Evolutionary conservation across 2,888 invertebrate species (phyloP).

Genomic region (Amphiduros pacificus): DNA sequence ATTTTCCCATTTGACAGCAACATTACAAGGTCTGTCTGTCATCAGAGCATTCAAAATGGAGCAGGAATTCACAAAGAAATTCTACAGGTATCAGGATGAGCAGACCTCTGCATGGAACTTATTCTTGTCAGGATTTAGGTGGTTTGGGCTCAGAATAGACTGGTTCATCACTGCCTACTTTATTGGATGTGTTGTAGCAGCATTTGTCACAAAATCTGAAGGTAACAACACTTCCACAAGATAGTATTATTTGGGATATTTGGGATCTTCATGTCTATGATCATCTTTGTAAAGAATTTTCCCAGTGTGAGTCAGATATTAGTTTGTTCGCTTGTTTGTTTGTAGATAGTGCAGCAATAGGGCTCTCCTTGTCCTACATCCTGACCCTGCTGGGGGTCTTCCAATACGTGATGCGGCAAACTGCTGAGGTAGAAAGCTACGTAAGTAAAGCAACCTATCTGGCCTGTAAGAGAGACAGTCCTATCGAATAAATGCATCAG

Average conservation of each 20-base stretch:
- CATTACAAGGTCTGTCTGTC: slow-evolving; percentile 85
- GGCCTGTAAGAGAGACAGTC: too few relatives aligned
- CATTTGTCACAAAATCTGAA: not conserved
- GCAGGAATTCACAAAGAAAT: not conserved
- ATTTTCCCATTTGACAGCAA: slow-evolving; percentile 88
- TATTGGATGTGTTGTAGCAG: not conserved
- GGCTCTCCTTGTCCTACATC: not conserved
- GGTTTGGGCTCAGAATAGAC: not conserved
- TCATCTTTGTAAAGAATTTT: too few relatives aligned
- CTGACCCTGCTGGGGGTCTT: not conserved
- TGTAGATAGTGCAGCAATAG: not conserved
- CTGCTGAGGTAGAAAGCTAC: not conserved
- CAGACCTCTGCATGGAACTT: not conserved
- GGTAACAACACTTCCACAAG: too few relatives aligned
- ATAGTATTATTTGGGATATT: too few relatives aligned
- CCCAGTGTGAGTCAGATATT: too few relatives aligned
- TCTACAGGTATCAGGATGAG: not conserved
- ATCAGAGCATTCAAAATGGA: slow-evolving; percentile 87
- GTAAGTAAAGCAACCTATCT: not conserved
- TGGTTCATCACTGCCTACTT: not conserved
- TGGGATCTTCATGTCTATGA: too few relatives aligned
- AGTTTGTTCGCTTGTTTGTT: too few relatives aligned
- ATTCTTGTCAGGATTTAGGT: not conserved
- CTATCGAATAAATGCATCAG: too few relatives aligned
- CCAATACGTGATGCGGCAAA: not conserved